Conservation (phyloP, 2,888 invertebrate genomes). For the Pardosa pseudoannulata region DNA sequence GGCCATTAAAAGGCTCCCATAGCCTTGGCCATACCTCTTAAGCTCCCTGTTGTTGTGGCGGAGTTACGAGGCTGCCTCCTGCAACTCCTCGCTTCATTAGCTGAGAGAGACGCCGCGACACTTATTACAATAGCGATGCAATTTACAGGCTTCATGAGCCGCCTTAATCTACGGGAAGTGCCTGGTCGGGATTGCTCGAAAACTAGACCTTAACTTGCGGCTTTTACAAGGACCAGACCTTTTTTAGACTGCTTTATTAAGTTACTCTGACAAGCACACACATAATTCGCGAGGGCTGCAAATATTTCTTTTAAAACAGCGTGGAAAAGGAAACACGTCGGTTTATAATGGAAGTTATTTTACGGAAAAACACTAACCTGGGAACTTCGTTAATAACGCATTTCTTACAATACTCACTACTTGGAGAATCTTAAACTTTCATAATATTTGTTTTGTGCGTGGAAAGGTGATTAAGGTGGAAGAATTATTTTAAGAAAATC, state of each 20-base stretch:
- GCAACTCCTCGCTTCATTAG: conserved; percentile 63
- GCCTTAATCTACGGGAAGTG: conserved; percentile 66
- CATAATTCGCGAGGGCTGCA: not conserved
- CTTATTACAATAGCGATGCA: conserved; percentile 71
- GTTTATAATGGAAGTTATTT: too few relatives aligned
- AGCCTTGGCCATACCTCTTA: conserved; percentile 66
- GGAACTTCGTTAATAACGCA: too few relatives aligned
- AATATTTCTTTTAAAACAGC: not conserved
- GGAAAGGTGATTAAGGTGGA: too few relatives aligned
- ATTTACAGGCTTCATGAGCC: conserved; percentile 63
- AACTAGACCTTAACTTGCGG: conserved; percentile 53
- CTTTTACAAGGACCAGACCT: conserved; percentile 66
- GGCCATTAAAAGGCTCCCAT: not conserved
- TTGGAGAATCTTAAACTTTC: too few relatives aligned
- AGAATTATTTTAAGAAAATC: too few relatives aligned
- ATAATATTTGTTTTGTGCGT: too few relatives aligned
- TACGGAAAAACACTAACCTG: too few relatives aligned
- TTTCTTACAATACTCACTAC: too few relatives aligned
- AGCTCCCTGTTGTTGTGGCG: conserved; percentile 11
- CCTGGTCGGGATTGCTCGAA: conserved; percentile 58
- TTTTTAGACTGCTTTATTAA: conserved; percentile 60
- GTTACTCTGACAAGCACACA: conserved; percentile 32
- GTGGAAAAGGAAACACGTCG: not conserved
- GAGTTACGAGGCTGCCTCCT: conserved; percentile 53
- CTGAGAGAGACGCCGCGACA: conserved; percentile 57